Percentiles rank a stretch among this genome's conserved stretches.
These are phyloP conservation scores for Rhyacophila evoluta DNA, from an alignment of 2,888 invertebrate species.

Conservation along the genomic window DNA sequence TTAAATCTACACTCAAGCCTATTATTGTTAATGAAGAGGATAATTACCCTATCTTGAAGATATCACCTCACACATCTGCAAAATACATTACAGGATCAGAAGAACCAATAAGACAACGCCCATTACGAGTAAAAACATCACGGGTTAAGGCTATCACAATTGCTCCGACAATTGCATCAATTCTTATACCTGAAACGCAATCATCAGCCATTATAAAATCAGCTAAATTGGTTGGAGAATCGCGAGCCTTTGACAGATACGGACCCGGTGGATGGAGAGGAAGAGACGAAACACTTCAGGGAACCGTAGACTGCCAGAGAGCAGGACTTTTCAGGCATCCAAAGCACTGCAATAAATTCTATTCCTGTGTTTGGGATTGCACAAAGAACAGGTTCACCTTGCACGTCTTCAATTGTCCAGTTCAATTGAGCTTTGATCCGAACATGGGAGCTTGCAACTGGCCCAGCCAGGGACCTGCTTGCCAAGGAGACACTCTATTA, in stretches of 20 bases:
- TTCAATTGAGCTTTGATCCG: constrained; percentile 82
- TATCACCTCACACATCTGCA: constrained; percentile 26
- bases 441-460: constrained; percentile 84
- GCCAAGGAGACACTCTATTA: constrained; percentile 77
- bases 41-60: constrained; percentile 30
- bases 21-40: constrained; percentile 41
- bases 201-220: constrained; percentile 57
- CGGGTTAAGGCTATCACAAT: constrained; percentile 36
- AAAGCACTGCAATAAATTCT: constrained; percentile 84
- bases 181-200: constrained; percentile 44
- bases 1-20: constrained; percentile 47
- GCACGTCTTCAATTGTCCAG: constrained; percentile 82
- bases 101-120: constrained; percentile 26
- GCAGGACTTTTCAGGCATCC: constrained; percentile 78
- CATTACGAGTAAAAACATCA: constrained; percentile 39
- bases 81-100: constrained; percentile 17
- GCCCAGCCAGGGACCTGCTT: constrained; percentile 84
- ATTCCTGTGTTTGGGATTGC: constrained; percentile 84
- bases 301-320: constrained; percentile 73
- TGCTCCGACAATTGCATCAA: constrained; percentile 47
- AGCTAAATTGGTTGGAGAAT: constrained; percentile 59
- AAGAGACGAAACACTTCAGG: constrained; percentile 72
- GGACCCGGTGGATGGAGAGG: constrained; percentile 74
- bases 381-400: constrained; percentile 81
- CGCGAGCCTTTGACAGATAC: constrained; percentile 71